phyloP scores from a whole-genome alignment of 2,888 invertebrate species.

The Nematopogon swammerdamellus region DNA sequence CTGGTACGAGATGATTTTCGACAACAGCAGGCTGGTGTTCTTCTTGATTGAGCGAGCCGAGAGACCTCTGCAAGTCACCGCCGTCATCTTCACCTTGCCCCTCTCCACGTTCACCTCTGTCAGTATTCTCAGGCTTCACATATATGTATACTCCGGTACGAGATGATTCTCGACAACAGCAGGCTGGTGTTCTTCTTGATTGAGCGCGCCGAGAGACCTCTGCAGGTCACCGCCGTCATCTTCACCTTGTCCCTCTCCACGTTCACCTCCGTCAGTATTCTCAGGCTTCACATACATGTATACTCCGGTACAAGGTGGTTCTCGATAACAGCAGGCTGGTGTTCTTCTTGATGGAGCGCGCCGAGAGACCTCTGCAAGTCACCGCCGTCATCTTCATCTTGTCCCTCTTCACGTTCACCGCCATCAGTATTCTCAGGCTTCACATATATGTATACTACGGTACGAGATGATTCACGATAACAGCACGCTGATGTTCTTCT shows the following conservation, averaged over 20 bases:
- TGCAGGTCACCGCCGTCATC: constrained; percentile 21
- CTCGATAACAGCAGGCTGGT: constrained; percentile 19
- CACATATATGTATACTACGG: no score
- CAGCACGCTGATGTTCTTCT: no score
- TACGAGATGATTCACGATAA: no score
- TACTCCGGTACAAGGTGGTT: no score
- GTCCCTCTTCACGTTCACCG: constrained; percentile 21
- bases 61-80: constrained; percentile 19
- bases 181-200: constrained; percentile 20
- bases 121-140: no score
- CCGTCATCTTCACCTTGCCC: constrained; percentile 22
- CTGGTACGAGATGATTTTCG: no score
- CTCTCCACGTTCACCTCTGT: constrained; percentile 18
- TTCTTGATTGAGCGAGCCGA: constrained; percentile 22
- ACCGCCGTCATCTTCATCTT: constrained; percentile 22
- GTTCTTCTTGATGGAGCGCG: constrained; percentile 20
- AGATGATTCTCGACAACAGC: constrained; percentile 14
- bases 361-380: constrained; percentile 18
- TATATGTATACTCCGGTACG: neutral
- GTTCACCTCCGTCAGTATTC: constrained; percentile 12
- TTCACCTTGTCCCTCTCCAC: constrained; percentile 22
- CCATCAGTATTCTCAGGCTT: constrained; percentile 17
- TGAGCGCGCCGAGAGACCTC: constrained; percentile 19
- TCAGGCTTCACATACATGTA: no score
- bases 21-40: constrained; percentile 18